phyloP scores from a whole-genome alignment of 2,797 vertebrate species.

The Uromys caudimaculatus region DNA sequence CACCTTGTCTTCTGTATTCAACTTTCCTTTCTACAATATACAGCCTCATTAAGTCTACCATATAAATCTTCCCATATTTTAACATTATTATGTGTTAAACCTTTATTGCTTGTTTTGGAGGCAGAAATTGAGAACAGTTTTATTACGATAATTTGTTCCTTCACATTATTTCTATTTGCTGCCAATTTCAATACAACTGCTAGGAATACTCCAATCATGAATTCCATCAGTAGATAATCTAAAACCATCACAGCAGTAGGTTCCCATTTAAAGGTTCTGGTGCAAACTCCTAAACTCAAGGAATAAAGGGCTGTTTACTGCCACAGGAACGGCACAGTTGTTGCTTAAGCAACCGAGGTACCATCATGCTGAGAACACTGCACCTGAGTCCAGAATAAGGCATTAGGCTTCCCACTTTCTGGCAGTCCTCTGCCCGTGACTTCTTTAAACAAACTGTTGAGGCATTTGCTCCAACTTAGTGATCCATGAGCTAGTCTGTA shows the following conservation, averaged over 20 bases:
- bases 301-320: background rate
- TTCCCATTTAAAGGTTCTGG: conserved; percentile 1
- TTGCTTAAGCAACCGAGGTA: background rate
- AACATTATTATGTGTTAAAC: conserved; percentile 20
- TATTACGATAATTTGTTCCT: background rate
- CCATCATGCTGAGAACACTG: background rate
- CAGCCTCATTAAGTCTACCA: background rate
- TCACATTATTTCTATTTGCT: background rate
- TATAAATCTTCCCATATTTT: conserved; percentile 40
- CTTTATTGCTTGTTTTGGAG: conserved; percentile 25
- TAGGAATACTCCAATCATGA: conserved; percentile 15
- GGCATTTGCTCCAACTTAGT: background rate
- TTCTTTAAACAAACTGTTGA: background rate
- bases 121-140: background rate
- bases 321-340: background rate
- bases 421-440: background rate
- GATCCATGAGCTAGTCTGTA: background rate
- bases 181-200: background rate
- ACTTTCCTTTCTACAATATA: background rate
- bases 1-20: background rate
- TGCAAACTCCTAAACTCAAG: background rate
- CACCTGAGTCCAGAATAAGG: background rate
- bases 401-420: background rate
- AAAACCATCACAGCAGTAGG: background rate
- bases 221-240: background rate